Percentiles rank a stretch among this genome's conserved stretches.
These are phyloP conservation scores for Camponotus pennsylvanicus DNA, from an alignment of 1,140 invertebrate genomes.

Conservation along the genomic window DNA sequence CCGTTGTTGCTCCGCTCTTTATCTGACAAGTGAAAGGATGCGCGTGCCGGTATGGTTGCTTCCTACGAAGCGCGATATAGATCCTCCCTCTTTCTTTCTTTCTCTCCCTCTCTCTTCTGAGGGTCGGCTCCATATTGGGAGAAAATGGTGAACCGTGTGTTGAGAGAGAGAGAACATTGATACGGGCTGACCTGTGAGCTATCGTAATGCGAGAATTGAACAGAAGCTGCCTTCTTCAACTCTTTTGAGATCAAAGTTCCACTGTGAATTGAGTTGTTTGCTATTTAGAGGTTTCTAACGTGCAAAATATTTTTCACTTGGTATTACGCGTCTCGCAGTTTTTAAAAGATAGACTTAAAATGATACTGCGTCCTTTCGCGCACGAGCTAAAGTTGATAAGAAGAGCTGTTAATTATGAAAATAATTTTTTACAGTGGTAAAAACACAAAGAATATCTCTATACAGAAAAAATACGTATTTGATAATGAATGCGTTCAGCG, in stretches of 20 bases:
- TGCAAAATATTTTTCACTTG: neutral
- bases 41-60: constrained; percentile 4
- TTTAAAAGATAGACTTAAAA: neutral
- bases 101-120: constrained; percentile 32
- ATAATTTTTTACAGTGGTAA: neutral
- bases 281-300: neutral
- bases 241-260: neutral
- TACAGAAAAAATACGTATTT: neutral
- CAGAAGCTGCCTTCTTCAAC: constrained; percentile 18
- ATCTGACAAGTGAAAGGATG: constrained; percentile 69
- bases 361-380: neutral
- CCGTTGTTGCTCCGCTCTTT: constrained; percentile 62
- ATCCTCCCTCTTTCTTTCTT: constrained; percentile 22
- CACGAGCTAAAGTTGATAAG: neutral
- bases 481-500: neutral
- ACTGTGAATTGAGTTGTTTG: too few relatives aligned
- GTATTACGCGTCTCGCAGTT: too few relatives aligned
- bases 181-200: neutral
- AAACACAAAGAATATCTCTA: neutral
- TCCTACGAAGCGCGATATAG: neutral
- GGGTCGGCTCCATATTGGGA: neutral
- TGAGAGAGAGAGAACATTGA: neutral
- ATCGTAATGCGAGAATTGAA: neutral
- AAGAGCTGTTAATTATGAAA: neutral
- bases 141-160: constrained; percentile 37